Percentiles rank a stretch among this genome's conserved stretches.
These are phyloP conservation scores for Metopia argyrocephala DNA, from an alignment of 2,888 invertebrate genomes.

Conservation along the genomic window DNA sequence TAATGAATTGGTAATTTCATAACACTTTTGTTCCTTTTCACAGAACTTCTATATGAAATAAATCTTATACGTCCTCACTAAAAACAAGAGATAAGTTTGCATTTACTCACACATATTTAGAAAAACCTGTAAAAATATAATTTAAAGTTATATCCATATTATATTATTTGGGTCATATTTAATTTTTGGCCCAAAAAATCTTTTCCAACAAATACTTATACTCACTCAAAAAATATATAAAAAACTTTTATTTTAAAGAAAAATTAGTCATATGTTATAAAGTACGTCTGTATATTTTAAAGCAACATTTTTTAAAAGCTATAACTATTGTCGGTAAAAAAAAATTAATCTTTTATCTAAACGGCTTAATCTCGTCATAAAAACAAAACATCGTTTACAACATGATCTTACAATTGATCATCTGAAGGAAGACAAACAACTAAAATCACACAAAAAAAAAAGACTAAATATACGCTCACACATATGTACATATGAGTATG, in stretches of 20 bases:
- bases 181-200: background rate
- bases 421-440: background rate
- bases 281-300: too few species aligned
- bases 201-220: background rate
- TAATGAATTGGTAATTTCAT: too few species aligned
- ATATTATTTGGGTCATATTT: background rate
- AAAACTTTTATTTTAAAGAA: background rate
- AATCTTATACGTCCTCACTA: too few species aligned
- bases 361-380: background rate
- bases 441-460: background rate
- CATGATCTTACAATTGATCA: background rate
- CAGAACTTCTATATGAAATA: too few species aligned
- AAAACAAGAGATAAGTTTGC: too few species aligned
- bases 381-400: constrained; percentile 1
- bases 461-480: background rate
- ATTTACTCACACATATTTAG: too few species aligned
- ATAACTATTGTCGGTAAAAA: background rate
- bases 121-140: too few species aligned
- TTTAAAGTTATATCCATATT: too few species aligned
- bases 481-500: background rate
- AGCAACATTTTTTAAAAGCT: too few species aligned
- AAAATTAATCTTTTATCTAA: background rate
- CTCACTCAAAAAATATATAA: background rate
- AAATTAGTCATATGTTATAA: background rate
- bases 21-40: too few species aligned